phyloP scores from a whole-genome alignment of 2,888 invertebrate genomes.

The Drosophila percnosoma region DNA sequence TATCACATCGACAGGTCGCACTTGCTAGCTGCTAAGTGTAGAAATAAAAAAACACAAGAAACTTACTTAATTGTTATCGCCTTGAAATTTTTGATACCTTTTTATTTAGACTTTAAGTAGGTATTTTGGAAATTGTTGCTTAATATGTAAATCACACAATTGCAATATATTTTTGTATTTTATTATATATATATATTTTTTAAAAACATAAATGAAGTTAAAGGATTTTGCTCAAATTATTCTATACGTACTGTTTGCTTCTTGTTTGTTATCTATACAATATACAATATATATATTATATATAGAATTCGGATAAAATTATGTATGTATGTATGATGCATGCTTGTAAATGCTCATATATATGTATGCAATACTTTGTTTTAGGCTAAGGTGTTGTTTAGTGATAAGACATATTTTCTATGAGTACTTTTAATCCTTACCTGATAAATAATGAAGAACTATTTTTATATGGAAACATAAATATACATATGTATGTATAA shows the following conservation, averaged over 20 bases:
- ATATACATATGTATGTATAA: constrained; percentile 49
- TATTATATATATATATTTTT: constrained; percentile 11
- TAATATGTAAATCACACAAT: constrained; percentile 71
- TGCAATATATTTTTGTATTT: constrained; percentile 61
- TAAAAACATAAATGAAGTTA: constrained; percentile 48
- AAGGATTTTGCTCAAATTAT: constrained; percentile 63
- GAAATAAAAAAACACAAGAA: constrained; percentile 34
- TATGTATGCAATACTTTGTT: constrained; percentile 69
- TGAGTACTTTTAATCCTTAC: constrained; percentile 47
- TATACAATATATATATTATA: constrained; percentile 24
- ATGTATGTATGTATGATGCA: constrained; percentile 1
- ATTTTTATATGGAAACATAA: constrained; percentile 70
- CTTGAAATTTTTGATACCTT: constrained; percentile 70
- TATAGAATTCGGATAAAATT: constrained; percentile 15
- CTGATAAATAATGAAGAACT: constrained; percentile 53
- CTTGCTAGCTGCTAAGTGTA: constrained; percentile 64
- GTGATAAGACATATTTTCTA: constrained; percentile 38
- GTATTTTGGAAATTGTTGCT: constrained; percentile 78
- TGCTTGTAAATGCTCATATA: constrained; percentile 15
- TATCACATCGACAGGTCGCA: constrained; percentile 46
- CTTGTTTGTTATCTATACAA: constrained; percentile 62
- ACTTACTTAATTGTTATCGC: constrained; percentile 76
- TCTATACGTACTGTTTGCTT: constrained; percentile 34
- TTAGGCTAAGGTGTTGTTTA: constrained; percentile 77
- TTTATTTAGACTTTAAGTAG: constrained; percentile 71